These are phyloP conservation scores for Nylanderia fulva DNA, from an alignment of 1,140 invertebrate species.

Conservation along the genomic window DNA sequence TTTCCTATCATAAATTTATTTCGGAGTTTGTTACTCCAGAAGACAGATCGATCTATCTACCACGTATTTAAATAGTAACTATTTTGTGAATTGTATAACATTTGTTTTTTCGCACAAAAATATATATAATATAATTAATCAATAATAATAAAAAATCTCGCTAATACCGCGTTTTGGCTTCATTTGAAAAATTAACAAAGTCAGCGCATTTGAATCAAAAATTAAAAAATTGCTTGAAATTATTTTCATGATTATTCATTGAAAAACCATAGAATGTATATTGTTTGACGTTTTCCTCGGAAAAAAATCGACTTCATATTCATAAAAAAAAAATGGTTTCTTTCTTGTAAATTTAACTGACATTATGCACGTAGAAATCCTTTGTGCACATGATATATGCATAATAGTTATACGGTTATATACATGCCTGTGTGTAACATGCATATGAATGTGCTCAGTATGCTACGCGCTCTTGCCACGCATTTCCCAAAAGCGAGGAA, in stretches of 20 bases:
- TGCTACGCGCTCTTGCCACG: background rate
- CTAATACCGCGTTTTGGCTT: background rate
- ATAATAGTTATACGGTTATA: background rate
- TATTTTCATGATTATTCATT: background rate
- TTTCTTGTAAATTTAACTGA: background rate
- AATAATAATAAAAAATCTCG: background rate
- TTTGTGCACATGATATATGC: background rate
- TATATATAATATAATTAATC: constrained; percentile 41
- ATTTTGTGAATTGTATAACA: constrained; percentile 20
- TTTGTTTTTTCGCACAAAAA: constrained; percentile 51
- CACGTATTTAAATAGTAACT: constrained; percentile 25
- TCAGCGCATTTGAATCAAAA: background rate
- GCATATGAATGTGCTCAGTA: background rate
- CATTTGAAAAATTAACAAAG: background rate
- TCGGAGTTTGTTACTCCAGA: background rate
- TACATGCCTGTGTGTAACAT: background rate
- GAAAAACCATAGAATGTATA: background rate
- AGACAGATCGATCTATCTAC: constrained; percentile 49
- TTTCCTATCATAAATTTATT: constrained; percentile 33
- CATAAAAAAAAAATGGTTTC: background rate
- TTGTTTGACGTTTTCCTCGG: too few relatives aligned
- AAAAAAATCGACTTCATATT: background rate
- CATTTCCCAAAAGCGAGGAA: constrained; percentile 26
- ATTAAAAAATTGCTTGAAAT: background rate
- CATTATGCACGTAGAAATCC: background rate